Percentiles rank a stretch among this genome's conserved stretches.
phyloP scores from a whole-genome alignment of 2,113 vertebrate genomes.

The Apaloderma vittatum region DNA sequence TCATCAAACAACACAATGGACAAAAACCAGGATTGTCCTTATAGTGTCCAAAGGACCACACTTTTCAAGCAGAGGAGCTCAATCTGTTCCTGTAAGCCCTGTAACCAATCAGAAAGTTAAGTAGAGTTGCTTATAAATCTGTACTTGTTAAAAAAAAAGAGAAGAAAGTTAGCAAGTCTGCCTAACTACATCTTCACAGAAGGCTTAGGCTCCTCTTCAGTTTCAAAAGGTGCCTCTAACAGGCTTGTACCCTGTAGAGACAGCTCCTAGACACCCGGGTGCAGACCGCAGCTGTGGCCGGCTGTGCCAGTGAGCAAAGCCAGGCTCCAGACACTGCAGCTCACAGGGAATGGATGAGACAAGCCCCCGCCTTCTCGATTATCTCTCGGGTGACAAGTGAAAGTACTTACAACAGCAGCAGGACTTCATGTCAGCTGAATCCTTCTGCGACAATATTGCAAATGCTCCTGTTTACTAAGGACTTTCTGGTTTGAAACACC shows the following conservation, averaged over 20 bases:
- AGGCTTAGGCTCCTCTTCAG: background rate
- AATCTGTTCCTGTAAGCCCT: background rate
- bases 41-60: background rate
- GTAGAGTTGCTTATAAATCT: background rate
- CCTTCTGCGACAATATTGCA: background rate
- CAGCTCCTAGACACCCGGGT: background rate
- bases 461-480: background rate
- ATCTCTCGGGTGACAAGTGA: background rate
- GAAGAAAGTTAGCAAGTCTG: background rate
- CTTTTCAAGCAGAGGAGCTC: background rate
- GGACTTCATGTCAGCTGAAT: background rate
- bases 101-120: background rate
- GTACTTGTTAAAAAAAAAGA: background rate
- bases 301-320: background rate
- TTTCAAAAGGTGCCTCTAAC: background rate
- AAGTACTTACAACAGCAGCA: background rate
- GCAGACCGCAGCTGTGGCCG: background rate
- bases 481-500: background rate
- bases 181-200: background rate
- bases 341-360: rapidly evolving
- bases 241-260: background rate
- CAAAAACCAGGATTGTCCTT: background rate
- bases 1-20: background rate
- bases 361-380: background rate
- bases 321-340: background rate